Evolutionary conservation across 1,140 invertebrate genomes (phyloP).

Genomic region (Cyclargus thomasi): DNA sequence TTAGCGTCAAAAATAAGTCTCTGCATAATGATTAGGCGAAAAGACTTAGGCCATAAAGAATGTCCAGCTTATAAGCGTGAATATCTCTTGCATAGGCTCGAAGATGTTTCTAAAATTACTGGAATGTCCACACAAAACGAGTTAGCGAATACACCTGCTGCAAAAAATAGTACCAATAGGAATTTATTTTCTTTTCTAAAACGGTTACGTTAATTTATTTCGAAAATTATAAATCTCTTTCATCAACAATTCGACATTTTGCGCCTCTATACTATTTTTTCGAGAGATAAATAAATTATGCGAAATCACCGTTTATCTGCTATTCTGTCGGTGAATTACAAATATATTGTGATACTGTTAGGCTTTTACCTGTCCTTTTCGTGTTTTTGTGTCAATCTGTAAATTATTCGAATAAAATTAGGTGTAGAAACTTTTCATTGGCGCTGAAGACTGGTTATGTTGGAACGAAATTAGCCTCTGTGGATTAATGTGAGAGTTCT

Average conservation of each 20-base stretch:
- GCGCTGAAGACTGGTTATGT: neutral
- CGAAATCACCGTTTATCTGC: neutral
- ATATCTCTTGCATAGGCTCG: constrained; percentile 16
- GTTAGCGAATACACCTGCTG: constrained; percentile 18
- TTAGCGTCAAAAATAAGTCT: neutral
- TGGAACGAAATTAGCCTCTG: neutral
- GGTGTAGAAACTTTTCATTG: neutral
- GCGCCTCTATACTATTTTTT: neutral
- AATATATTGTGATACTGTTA: neutral
- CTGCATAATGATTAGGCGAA: neutral
- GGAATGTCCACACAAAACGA: constrained; percentile 17
- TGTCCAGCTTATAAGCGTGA: neutral
- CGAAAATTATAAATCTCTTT: constrained; percentile 3
- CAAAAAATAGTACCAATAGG: constrained; percentile 15
- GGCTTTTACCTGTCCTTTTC: neutral
- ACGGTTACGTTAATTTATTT: constrained; percentile 17
- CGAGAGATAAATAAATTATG: neutral
- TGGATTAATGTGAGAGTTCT: neutral
- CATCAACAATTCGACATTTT: constrained; percentile 12
- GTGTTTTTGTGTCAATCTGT: neutral
- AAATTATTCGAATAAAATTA: neutral
- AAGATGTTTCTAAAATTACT: constrained; percentile 15
- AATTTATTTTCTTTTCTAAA: constrained; percentile 19
- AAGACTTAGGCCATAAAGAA: constrained; percentile 1
- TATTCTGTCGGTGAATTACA: neutral